A percentile compares a stretch with the other conserved stretches of the same genome.
phyloP scores from a whole-genome alignment of 2,888 invertebrate species.

The Oscheius sp. region DNA sequence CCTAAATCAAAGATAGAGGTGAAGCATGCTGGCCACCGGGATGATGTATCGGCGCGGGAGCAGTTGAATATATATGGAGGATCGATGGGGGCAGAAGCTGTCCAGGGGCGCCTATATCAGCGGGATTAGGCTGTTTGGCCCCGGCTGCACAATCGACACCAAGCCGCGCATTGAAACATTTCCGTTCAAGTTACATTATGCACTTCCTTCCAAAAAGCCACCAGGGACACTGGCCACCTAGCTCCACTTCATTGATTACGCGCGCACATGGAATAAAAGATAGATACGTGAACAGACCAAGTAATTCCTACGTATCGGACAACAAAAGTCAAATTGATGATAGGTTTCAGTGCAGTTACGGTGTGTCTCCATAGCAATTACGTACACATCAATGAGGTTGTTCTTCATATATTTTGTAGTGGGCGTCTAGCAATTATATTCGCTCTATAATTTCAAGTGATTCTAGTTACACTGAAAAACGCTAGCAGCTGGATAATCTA shows the following conservation, averaged over 20 bases:
- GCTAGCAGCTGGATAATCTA: not conserved
- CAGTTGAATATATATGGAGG: conserved; percentile 37
- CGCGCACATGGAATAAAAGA: not conserved
- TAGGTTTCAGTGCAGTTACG: too few species aligned
- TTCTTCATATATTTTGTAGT: too few species aligned
- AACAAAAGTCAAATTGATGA: not conserved
- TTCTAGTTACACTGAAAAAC: too few species aligned
- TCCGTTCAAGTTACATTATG: conserved; percentile 25
- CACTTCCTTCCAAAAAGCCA: not conserved
- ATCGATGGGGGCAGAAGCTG: conserved; percentile 31
- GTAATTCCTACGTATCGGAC: not conserved
- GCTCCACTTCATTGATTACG: too few species aligned
- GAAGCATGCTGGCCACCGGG: conserved; percentile 22
- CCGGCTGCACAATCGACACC: conserved; percentile 37
- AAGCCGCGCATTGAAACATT: conserved; percentile 32
- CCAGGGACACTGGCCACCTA: not conserved
- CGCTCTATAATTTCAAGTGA: not conserved
- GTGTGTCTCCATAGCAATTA: too few species aligned
- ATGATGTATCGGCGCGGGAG: conserved; percentile 34
- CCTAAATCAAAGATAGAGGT: conserved; percentile 26
- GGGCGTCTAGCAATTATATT: too few species aligned
- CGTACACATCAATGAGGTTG: not conserved
- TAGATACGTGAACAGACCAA: not conserved
- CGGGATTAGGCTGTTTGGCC: conserved; percentile 37
- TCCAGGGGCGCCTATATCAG: conserved; percentile 36